Evolutionary conservation across 1,140 invertebrate species (phyloP).

Genomic region (Drosophila obscura): DNA sequence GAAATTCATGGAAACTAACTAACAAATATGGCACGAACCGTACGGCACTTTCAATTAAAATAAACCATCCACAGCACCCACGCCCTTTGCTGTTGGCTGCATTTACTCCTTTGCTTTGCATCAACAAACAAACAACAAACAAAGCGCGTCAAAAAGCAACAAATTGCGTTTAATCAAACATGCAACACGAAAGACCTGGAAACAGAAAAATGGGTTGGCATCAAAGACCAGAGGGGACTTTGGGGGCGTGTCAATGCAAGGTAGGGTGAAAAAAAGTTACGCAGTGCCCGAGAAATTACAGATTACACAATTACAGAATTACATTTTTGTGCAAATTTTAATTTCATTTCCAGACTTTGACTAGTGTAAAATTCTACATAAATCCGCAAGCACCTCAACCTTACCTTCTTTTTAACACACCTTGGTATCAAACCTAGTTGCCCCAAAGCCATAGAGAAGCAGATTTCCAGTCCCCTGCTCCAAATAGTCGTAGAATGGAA

Average conservation of each 20-base stretch:
- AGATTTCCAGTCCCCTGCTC: too few species aligned
- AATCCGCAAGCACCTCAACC: too few species aligned
- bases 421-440: slow-evolving; percentile 27
- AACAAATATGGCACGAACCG: slow-evolving; percentile 37
- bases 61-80: slow-evolving; percentile 25
- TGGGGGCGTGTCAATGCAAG: slow-evolving; percentile 26
- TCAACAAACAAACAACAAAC: slow-evolving; percentile 44
- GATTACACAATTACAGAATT: too few species aligned
- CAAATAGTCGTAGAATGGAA: slow-evolving; percentile 33
- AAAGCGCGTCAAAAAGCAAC: slow-evolving; percentile 74
- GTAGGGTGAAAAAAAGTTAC: too few species aligned
- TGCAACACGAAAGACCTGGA: slow-evolving; percentile 36
- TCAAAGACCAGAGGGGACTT: slow-evolving; percentile 29
- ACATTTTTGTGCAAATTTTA: too few species aligned
- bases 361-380: too few species aligned
- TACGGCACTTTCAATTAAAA: slow-evolving; percentile 59
- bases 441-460: slow-evolving; percentile 10
- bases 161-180: slow-evolving; percentile 82
- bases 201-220: slow-evolving; percentile 17
- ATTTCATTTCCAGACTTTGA: too few species aligned
- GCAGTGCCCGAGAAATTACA: too few species aligned
- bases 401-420: too few species aligned
- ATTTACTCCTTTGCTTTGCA: background rate
- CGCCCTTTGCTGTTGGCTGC: too few species aligned
- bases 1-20: slow-evolving; percentile 19